A percentile compares a stretch with the other conserved stretches of the same genome.
phyloP scores from a whole-genome alignment of 2,888 invertebrate species.

The Lysandra coridon region DNA sequence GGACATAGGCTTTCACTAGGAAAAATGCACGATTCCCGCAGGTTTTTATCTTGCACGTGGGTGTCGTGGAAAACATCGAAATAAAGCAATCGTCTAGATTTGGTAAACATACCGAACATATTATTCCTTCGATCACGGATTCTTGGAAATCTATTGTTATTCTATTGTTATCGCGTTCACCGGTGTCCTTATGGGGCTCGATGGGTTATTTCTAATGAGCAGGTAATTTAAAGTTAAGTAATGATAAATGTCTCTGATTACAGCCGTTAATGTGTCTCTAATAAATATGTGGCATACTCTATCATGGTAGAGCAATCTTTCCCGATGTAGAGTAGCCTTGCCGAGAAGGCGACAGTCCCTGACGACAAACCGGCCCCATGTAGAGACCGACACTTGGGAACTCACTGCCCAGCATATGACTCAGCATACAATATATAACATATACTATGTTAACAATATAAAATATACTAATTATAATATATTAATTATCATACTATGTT shows the following conservation, averaged over 20 bases:
- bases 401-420: background rate
- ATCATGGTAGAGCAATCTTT: background rate
- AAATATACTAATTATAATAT: background rate
- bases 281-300: background rate
- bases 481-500: background rate
- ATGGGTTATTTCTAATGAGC: too few relatives aligned
- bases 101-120: too few relatives aligned
- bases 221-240: too few relatives aligned
- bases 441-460: background rate
- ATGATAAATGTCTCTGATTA: too few relatives aligned
- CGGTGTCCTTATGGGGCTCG: too few relatives aligned
- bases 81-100: background rate
- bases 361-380: conserved; percentile 15
- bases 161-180: too few relatives aligned
- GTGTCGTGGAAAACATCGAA: background rate
- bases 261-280: background rate
- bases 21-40: background rate
- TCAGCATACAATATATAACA: background rate
- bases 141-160: too few relatives aligned
- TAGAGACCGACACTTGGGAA: background rate
- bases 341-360: background rate
- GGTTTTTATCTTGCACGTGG: background rate
- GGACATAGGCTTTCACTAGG: background rate
- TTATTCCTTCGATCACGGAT: too few relatives aligned
- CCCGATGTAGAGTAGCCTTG: background rate